A percentile compares a stretch with the other conserved stretches of the same genome.
Conservation (phyloP, 2,888 invertebrate genomes). For the Panorpa germanica region DNA sequence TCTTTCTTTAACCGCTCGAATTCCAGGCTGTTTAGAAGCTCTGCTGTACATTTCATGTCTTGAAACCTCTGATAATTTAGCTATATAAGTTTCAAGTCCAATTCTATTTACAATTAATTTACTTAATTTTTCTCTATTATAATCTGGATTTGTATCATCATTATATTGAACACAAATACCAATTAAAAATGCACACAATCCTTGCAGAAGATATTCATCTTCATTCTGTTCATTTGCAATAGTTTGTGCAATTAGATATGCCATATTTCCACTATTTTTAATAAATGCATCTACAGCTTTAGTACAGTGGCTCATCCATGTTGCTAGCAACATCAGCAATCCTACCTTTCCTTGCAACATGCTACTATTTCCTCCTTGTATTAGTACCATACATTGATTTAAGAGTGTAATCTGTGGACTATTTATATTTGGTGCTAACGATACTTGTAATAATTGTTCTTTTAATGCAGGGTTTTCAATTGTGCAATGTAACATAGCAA, state of each 20-base stretch:
- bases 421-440: constrained; percentile 69
- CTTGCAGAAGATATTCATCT: constrained; percentile 72
- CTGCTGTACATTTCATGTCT: constrained; percentile 81
- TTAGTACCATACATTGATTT: constrained; percentile 67
- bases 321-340: constrained; percentile 73
- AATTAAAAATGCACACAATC: constrained; percentile 79
- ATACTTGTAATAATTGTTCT: constrained; percentile 77
- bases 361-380: constrained; percentile 50
- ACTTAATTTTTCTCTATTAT: constrained; percentile 57
- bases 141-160: constrained; percentile 57
- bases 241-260: constrained; percentile 66
- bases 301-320: constrained; percentile 75
- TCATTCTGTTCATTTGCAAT: constrained; percentile 78
- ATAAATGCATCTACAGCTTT: constrained; percentile 70
- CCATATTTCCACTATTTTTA: constrained; percentile 57
- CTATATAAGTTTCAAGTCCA: constrained; percentile 71
- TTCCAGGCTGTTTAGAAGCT: constrained; percentile 86
- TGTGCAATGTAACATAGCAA: constrained; percentile 77
- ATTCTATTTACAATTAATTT: constrained; percentile 78
- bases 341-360: constrained; percentile 72
- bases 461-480: constrained; percentile 72
- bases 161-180: constrained; percentile 84
- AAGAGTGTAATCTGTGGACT: constrained; percentile 76
- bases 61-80: constrained; percentile 69
- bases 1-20: constrained; percentile 48